Evolutionary conservation across 2,797 vertebrate genomes (phyloP), one percentile per base, ranked within the genome.

Genomic region (Uromys caudimaculatus): DNA sequence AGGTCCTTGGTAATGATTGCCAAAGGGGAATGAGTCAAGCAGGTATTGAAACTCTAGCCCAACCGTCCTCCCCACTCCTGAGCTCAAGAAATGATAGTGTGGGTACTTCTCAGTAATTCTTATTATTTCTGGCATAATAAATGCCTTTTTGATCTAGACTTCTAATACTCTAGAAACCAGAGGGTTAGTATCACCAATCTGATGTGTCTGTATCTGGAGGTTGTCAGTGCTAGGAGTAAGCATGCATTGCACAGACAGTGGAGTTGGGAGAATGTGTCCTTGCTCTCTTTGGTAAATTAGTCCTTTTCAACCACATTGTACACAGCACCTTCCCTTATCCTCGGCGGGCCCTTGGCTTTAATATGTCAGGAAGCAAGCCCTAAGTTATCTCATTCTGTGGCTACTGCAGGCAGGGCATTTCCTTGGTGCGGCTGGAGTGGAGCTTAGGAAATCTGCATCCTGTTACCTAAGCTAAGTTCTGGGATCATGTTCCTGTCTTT

Each of bases 1-100:
- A 69, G 98, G 98, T 98, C 98, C 98, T 98, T 98, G 97, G 94
- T 88, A 98, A 95, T 97, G 97, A 90, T 71, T 96, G 89, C 85
- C 75, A 96, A 97, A 44, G 97, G 97, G 50, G 93, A 75, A 96
- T 79, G 91, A 93, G 56, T 91, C 98, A 98, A 85, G 71, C n/a
- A 8, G 89, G 75, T 23, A 67, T 38, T 93, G 76, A 71, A 84
- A 56, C 47, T 77, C 21, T 52, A 7, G 47, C 96, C 73, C 81
- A 60, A 35, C 21, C 29, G 19, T 50, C 41, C 56, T 62, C 62
- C 96, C 69, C 75, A 47, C 10, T 64, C 79, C 16, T 6, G 32
- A 58, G 60, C 60, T 38, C 52, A 84, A 35, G 69, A 54, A 91
- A 77, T 6, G 41, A 32, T 27, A 16, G 1, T 13, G 1, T 58